Evolutionary conservation across 2,797 vertebrate species (phyloP).

Genomic region (Lithobates sylvaticus): DNA sequence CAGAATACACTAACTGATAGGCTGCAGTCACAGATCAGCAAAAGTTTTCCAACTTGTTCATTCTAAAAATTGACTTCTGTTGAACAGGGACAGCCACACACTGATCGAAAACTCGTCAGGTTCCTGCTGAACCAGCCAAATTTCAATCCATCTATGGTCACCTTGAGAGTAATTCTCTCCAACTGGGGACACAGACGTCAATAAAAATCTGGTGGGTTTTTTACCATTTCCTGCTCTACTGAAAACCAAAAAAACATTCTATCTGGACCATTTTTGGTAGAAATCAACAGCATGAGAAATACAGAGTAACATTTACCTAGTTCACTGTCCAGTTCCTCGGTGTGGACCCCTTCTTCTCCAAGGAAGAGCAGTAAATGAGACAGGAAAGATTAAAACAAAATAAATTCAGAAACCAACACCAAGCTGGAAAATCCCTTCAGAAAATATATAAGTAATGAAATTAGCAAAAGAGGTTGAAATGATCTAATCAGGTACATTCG

Average conservation of each 20-base stretch:
- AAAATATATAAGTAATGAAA: slow-evolving; percentile 57
- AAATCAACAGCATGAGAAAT: slow-evolving; percentile 35
- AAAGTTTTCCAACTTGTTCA: too few species aligned
- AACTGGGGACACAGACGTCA: not conserved
- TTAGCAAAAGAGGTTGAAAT: slow-evolving; percentile 7
- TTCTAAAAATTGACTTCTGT: too few species aligned
- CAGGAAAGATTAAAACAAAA: slow-evolving; percentile 81
- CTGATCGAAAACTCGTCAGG: too few species aligned
- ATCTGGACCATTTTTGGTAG: not conserved
- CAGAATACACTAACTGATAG: too few species aligned
- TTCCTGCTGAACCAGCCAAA: too few species aligned
- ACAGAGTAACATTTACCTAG: slow-evolving; percentile 86
- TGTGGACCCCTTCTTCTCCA: slow-evolving; percentile 98
- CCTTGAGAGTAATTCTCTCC: not conserved
- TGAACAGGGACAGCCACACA: too few species aligned
- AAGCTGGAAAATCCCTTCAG: slow-evolving; percentile 75
- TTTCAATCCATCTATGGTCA: too few species aligned
- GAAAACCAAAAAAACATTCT: not conserved
- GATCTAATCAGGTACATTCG: not conserved
- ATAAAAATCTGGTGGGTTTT: not conserved
- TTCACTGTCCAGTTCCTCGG: slow-evolving; percentile 99
- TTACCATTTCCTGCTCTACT: not conserved
- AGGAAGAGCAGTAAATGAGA: slow-evolving; percentile 77
- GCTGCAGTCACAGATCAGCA: too few species aligned
- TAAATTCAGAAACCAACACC: slow-evolving; percentile 83